Percentiles rank a stretch among this genome's conserved stretches.
Evolutionary conservation across 2,113 vertebrate species (phyloP).

Genomic region (Lepisosteus oculatus): DNA sequence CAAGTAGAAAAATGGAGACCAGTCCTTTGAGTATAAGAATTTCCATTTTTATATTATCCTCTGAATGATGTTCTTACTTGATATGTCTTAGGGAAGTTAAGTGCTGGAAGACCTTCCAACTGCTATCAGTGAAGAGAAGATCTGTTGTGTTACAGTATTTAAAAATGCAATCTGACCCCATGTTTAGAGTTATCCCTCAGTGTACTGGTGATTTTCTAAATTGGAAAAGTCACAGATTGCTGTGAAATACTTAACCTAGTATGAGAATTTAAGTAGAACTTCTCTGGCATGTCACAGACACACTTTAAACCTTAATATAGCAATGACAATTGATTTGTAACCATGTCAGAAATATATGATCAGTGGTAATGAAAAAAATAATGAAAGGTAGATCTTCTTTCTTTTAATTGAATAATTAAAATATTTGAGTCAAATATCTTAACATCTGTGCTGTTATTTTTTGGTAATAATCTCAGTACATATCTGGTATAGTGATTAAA

Average conservation of each 20-base stretch:
- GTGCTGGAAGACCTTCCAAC: slow-evolving; percentile 24
- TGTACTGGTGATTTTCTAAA: slow-evolving; percentile 20
- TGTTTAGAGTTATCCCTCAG: slow-evolving; percentile 44
- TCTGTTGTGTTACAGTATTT: slow-evolving; percentile 35
- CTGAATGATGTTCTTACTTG: neutral
- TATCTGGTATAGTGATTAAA: too few relatives aligned
- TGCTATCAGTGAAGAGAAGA: slow-evolving; percentile 34
- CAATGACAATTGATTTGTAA: slow-evolving; percentile 61
- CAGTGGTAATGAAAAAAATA: too few relatives aligned
- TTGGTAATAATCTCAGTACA: too few relatives aligned
- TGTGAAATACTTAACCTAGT: slow-evolving; percentile 52
- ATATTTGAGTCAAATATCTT: neutral
- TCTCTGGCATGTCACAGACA: slow-evolving; percentile 57
- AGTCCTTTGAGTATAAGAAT: slow-evolving; percentile 47
- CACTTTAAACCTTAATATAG: slow-evolving; percentile 48
- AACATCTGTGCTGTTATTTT: neutral
- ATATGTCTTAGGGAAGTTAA: neutral
- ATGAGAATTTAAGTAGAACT: slow-evolving; percentile 34
- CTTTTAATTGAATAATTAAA: neutral
- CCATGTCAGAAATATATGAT: neutral
- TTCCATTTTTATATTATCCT: slow-evolving; percentile 42
- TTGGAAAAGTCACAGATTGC: slow-evolving; percentile 41
- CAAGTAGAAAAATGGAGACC: slow-evolving; percentile 48
- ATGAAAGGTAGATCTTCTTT: too few relatives aligned
- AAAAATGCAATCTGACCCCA: slow-evolving; percentile 28